These are phyloP conservation scores for Eueides isabella DNA, from an alignment of 1,140 invertebrate species.

Conservation along the genomic window DNA sequence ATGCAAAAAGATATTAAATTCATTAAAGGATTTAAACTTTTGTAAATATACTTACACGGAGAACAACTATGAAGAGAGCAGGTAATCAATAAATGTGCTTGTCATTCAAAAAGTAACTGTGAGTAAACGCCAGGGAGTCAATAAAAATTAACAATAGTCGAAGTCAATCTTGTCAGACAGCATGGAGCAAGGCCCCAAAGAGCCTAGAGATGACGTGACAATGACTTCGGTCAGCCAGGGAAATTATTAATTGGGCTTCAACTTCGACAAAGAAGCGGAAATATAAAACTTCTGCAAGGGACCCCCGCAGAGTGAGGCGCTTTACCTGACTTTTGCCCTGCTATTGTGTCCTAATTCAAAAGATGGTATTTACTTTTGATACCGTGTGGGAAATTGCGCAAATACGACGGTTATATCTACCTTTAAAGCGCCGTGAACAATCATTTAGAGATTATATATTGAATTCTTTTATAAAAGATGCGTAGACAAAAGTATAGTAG, in stretches of 20 bases:
- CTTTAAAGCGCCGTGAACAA: slow-evolving; percentile 55
- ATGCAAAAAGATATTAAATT: background rate
- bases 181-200: slow-evolving; percentile 53
- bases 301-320: slow-evolving; percentile 69
- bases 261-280: slow-evolving; percentile 79
- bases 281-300: slow-evolving; percentile 78
- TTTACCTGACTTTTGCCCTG: slow-evolving; percentile 80
- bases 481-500: background rate
- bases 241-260: slow-evolving; percentile 79
- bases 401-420: slow-evolving; percentile 55
- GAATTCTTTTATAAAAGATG: background rate
- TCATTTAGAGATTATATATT: slow-evolving; percentile 23
- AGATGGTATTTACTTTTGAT: slow-evolving; percentile 72
- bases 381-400: slow-evolving; percentile 79
- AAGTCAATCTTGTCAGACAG: slow-evolving; percentile 76
- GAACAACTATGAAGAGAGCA: slow-evolving; percentile 32
- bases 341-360: slow-evolving; percentile 71
- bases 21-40: background rate
- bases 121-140: slow-evolving; percentile 58
- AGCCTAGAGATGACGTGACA: slow-evolving; percentile 56
- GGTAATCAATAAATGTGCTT: slow-evolving; percentile 51
- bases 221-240: slow-evolving; percentile 76
- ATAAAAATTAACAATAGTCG: slow-evolving; percentile 72
- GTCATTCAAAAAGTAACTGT: slow-evolving; percentile 53
- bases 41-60: slow-evolving; percentile 13